Conservation (phyloP, 1,140 invertebrate species). For the Centruroides sculpturatus region DNA sequence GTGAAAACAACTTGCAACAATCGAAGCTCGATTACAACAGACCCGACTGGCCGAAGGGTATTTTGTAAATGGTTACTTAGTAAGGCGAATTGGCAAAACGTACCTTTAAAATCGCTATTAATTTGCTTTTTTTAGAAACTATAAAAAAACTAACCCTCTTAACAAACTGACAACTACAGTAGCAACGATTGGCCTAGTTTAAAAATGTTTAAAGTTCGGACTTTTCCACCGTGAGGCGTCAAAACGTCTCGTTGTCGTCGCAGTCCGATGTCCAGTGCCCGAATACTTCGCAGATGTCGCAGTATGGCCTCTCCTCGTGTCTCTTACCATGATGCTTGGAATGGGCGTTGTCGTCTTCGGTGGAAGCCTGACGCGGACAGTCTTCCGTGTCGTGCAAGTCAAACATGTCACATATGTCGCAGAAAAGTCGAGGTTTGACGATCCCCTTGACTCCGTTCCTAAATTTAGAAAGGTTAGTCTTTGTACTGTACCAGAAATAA, state of each 20-base stretch:
- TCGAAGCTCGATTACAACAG: too few species aligned
- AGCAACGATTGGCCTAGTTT: too few species aligned
- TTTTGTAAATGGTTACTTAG: too few species aligned
- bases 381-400: slow-evolving; percentile 94
- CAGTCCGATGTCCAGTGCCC: slow-evolving; percentile 63
- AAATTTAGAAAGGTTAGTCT: not conserved
- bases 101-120: too few species aligned
- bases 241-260: slow-evolving; percentile 67
- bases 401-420: slow-evolving; percentile 95
- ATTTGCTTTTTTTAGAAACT: too few species aligned
- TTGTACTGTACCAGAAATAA: not conserved
- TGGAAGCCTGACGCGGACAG: slow-evolving; percentile 69
- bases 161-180: too few species aligned
- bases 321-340: slow-evolving; percentile 35
- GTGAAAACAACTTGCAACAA: too few species aligned
- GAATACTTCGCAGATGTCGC: slow-evolving; percentile 82
- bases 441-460: slow-evolving; percentile 20
- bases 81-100: too few species aligned
- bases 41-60: too few species aligned
- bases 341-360: slow-evolving; percentile 33
- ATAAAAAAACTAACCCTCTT: too few species aligned
- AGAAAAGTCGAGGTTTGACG: slow-evolving; percentile 66
- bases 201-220: too few species aligned
- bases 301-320: slow-evolving; percentile 57
- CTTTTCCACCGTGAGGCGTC: slow-evolving; percentile 19